phyloP scores from a whole-genome alignment of 2,113 vertebrate genomes.

The Columba livia region DNA sequence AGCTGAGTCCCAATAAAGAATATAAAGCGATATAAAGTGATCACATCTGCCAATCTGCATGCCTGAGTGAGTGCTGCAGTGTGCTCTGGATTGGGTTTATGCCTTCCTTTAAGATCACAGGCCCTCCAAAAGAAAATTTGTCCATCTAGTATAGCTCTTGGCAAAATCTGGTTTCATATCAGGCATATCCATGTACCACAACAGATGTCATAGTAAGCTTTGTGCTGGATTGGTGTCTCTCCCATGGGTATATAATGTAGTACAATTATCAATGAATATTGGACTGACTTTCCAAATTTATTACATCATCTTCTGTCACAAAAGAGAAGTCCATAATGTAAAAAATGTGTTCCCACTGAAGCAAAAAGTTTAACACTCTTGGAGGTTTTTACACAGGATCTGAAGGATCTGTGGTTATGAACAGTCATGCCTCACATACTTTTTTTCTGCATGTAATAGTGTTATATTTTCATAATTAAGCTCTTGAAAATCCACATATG shows the following conservation, averaged over 20 bases:
- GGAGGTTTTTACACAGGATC: background rate
- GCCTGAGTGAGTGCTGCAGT: background rate
- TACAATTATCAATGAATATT: background rate
- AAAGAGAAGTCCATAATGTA: background rate
- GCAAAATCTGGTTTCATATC: background rate
- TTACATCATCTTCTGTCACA: constrained; percentile 9
- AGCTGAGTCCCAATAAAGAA: constrained; percentile 38
- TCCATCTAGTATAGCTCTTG: background rate
- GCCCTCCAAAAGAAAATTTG: background rate
- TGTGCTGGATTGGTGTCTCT: background rate
- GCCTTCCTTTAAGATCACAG: constrained; percentile 18
- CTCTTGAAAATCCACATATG: background rate
- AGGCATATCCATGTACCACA: background rate
- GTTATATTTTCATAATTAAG: background rate
- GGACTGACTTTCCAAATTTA: background rate
- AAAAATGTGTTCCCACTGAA: constrained; percentile 17
- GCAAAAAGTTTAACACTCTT: constrained; percentile 1
- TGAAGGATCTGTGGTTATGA: background rate
- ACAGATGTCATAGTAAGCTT: background rate
- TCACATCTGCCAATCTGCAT: constrained; percentile 28
- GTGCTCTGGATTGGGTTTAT: background rate
- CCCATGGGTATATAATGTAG: background rate
- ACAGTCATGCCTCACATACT: background rate
- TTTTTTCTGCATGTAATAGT: background rate
- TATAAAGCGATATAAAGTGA: background rate